Base-by-base conservation (phyloP, 2,113 vertebrate species). In the Odocoileus hemionus region DNA sequence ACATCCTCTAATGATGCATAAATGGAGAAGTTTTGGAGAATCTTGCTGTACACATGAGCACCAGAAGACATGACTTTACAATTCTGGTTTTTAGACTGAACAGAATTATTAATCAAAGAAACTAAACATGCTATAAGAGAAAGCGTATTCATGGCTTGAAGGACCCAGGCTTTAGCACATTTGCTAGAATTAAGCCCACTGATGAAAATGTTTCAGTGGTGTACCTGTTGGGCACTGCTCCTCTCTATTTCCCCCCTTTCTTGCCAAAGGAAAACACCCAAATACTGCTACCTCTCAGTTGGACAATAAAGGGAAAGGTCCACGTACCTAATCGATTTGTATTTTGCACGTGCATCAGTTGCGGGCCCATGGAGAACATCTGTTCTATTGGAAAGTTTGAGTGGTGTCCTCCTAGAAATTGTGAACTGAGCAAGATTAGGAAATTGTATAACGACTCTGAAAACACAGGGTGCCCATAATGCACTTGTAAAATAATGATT, bases 221-320 rank as follows among this genome's bases (percentile, higher is more conserved):
- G 67, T 54, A 98, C 92, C 91, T 94, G 85, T 61, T 87, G 88
- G 94, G 85, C 79, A 70, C 64, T 12, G 8, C 85, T 50, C 94
- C 80, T 92, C 93, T 91, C 67, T 26, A 55, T 55, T 70, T 57
- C 7, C 14, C 16, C 57, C 6, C n/a, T 84, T 79, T 95, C 45
- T 55, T 93, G 85, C 94, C 97, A 95, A 92, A 43, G 54, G 80
- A 94, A 94, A 95, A 79, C 82, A 96, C 86, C 95, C 91, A 89
- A 93, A 91, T 93, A 58, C 54, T 61, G 47, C 64, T 70, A 26
- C 74, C 19, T 84, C 33, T 93, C 95, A 93, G 58, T 70, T 93
- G 78, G 86, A 78, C 78, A 67, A 82, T 55, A 85, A 93, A 92
- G 78, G 54, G n/a, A 80, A 86, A 54, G 23, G 36, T 86, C 60